phyloP scores from a whole-genome alignment of 2,888 invertebrate genomes.

The Nipponacmea schrenckii region DNA sequence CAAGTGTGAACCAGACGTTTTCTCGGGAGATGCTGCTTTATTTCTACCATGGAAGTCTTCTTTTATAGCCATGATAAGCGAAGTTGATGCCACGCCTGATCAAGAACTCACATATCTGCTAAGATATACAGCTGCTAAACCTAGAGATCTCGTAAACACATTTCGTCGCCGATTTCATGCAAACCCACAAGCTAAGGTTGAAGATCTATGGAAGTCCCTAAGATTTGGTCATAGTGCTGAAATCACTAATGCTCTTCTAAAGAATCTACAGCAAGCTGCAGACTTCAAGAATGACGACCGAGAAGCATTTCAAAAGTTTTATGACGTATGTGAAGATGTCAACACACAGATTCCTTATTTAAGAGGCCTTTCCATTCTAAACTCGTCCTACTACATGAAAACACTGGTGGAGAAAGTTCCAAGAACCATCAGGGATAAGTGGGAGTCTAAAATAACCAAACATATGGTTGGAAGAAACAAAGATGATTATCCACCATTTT shows the following conservation, averaged over 20 bases:
- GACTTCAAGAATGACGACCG: not conserved
- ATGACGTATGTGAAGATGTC: not conserved
- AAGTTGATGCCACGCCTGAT: not conserved
- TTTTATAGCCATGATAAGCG: not conserved
- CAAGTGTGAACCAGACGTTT: not conserved
- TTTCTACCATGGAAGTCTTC: not conserved
- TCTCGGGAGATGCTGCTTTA: not conserved
- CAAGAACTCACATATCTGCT: not conserved
- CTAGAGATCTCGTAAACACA: not conserved
- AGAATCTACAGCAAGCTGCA: not conserved
- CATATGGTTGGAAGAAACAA: not conserved
- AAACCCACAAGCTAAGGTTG: not conserved
- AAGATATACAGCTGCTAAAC: not conserved
- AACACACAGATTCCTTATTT: not conserved
- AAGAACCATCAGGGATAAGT: not conserved
- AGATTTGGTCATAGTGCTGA: not conserved
- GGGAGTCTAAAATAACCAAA: not conserved
- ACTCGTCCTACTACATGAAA: not conserved
- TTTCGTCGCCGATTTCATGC: not conserved
- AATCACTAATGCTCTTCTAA: not conserved
- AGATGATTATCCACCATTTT: conserved; percentile 1
- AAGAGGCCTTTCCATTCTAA: not conserved
- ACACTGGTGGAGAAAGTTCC: not conserved
- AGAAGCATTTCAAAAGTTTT: not conserved
- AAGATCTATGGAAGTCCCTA: not conserved